Evolutionary conservation across 2,888 invertebrate genomes (phyloP), one percentile per base, ranked within the genome.

Genomic region (Leucophora obtusa): DNA sequence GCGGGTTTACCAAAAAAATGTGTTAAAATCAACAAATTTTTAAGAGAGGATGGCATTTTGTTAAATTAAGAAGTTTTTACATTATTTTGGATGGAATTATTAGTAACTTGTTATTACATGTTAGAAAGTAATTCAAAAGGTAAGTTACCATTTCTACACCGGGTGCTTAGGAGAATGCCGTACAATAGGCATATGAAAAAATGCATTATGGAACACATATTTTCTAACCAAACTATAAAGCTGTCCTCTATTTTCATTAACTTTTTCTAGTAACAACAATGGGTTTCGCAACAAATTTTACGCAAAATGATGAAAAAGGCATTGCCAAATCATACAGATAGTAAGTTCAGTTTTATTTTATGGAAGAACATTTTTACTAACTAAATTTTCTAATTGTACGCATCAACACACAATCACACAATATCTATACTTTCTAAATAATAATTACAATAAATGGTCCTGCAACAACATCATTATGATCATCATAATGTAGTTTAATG

Each of bases 281-380:
- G 89, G 89, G 89, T 56, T 87, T 88, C 1, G 86, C 87, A 79
- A 88, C 87, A 2, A 86, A 86, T 82, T 89, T 89, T 59, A 86
- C 88, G 1, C 84, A 87, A 79, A 82, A 86, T 10, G 89, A 89
- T 82, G 85, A 85, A n/a, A 85, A 86, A 4, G 84, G 86, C 74
- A 89, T 89, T 51, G 89, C 89, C 33, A 85, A 84, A 74, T 85
- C 87, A 68, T 89, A 89, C 80, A 88, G 88, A 69, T 82, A 85
- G 89, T 89, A 77, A 85, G 85, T 80, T 51, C 9, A 51, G 9
- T 51, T 65, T 43, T 56, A 17, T 35, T 63, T 15, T 4, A 6
- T 28, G 6, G 28, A 6, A 38, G 38, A 47, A n/a, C n/a, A 47
- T 6, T 11, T 59, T 54, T 15, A 38, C n/a, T 28, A 28, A 28